Conservation (phyloP, 1,140 invertebrate genomes). For the Brachionus sp. region DNA sequence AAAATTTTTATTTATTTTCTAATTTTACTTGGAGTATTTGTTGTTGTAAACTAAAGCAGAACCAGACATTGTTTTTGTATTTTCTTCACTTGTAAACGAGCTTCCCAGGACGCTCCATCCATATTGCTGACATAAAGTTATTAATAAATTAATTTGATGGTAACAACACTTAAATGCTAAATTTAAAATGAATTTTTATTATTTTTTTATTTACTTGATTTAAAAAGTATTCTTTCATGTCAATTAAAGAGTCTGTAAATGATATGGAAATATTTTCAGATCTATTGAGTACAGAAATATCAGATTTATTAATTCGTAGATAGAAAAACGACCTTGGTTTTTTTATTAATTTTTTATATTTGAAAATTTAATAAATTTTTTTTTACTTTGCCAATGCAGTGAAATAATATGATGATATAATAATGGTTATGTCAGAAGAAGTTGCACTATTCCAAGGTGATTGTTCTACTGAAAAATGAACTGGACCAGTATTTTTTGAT, state of each 20-base stretch:
- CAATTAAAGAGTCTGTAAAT: conserved; percentile 7
- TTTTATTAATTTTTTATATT: not conserved
- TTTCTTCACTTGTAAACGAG: conserved; percentile 29
- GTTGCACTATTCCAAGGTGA: conserved; percentile 30
- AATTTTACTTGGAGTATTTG: conserved; percentile 8
- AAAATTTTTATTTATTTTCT: not conserved
- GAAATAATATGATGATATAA: conserved; percentile 12
- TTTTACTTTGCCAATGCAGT: conserved; percentile 14
- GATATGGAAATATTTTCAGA: conserved; percentile 8
- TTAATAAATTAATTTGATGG: conserved; percentile 38
- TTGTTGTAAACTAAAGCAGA: conserved; percentile 12
- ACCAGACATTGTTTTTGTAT: conserved; percentile 11
- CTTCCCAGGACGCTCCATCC: conserved; percentile 24
- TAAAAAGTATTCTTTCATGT: conserved; percentile 17
- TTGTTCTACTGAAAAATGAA: conserved; percentile 12
- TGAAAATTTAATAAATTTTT: not conserved
- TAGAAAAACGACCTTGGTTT: conserved; percentile 10
- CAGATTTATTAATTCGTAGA: conserved; percentile 3
- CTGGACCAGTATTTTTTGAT: not conserved
- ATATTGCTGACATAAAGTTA: conserved; percentile 11
- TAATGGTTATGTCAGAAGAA: conserved; percentile 5
- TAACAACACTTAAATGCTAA: not conserved
- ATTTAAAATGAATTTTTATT: not conserved
- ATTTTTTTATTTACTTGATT: conserved; percentile 29
- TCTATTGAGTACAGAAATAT: not conserved